phyloP scores from a whole-genome alignment of 1,140 invertebrate genomes.

The Scylla paramamosain region DNA sequence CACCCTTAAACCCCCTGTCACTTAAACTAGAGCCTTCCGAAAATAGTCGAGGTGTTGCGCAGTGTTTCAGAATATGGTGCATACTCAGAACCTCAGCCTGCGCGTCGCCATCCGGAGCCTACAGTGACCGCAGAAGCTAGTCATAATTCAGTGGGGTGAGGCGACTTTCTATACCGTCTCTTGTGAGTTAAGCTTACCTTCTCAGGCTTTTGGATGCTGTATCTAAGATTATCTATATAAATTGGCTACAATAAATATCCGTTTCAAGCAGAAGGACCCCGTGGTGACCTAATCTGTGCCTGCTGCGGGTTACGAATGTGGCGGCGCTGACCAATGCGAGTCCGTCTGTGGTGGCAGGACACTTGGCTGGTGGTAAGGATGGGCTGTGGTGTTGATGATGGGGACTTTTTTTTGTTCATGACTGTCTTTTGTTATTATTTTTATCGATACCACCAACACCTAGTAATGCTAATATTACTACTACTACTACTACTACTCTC shows the following conservation, averaged over 20 bases:
- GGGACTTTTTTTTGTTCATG: too few relatives aligned
- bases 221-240: conserved; percentile 25
- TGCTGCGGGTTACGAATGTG: not conserved
- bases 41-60: too few relatives aligned
- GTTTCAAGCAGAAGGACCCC: not conserved
- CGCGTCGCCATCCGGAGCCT: not conserved
- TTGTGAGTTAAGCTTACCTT: conserved; percentile 21
- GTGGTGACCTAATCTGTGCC: not conserved
- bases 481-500: too few relatives aligned
- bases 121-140: not conserved
- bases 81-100: not conserved
- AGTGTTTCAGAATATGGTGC: too few relatives aligned
- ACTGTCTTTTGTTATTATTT: too few relatives aligned
- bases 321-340: not conserved
- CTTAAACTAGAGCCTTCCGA: too few relatives aligned
- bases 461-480: too few relatives aligned
- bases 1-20: too few relatives aligned
- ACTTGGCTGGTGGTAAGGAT: too few relatives aligned
- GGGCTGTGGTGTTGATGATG: too few relatives aligned
- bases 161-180: not conserved
- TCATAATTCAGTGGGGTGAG: not conserved
- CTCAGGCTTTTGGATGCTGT: not conserved
- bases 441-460: too few relatives aligned
- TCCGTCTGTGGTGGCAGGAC: not conserved
- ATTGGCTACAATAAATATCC: conserved; percentile 15